A percentile compares a stretch with the other conserved stretches of the same genome.
Conservation (phyloP, 2,113 vertebrate genomes). For the Hyla sarda region DNA sequence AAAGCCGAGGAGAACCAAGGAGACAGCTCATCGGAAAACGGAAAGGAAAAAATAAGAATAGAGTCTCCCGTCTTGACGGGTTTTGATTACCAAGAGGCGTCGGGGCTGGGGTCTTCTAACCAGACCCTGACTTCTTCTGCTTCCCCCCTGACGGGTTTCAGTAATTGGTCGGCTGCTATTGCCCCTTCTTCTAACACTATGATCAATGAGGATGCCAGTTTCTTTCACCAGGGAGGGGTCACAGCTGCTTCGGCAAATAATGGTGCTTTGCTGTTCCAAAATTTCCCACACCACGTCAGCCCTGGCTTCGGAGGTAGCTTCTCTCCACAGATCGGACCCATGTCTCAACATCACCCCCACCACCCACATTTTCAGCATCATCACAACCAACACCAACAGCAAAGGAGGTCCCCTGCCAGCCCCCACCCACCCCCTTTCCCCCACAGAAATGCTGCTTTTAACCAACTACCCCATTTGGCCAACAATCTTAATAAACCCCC, state of each 20-base stretch:
- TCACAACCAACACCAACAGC: slow-evolving; percentile 97
- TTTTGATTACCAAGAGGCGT: slow-evolving; percentile 95
- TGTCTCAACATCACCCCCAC: slow-evolving; percentile 95
- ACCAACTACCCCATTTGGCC: slow-evolving; percentile 93
- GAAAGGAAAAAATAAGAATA: slow-evolving; percentile 88
- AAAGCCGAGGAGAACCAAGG: slow-evolving; percentile 86
- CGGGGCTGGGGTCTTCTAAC: slow-evolving; percentile 88
- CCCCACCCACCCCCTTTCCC: slow-evolving; percentile 93
- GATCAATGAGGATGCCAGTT: slow-evolving; percentile 95
- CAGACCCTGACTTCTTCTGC: slow-evolving; percentile 91
- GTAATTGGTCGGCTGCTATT: slow-evolving; percentile 97
- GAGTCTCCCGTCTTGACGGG: slow-evolving; percentile 93
- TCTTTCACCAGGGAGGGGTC: slow-evolving; percentile 90
- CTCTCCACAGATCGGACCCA: slow-evolving; percentile 94
- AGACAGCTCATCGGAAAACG: slow-evolving; percentile 87
- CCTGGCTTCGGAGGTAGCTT: slow-evolving; percentile 96
- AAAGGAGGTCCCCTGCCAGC: slow-evolving; percentile 91
- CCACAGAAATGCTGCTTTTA: slow-evolving; percentile 94
- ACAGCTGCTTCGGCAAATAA: slow-evolving; percentile 90
- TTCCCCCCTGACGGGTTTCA: slow-evolving; percentile 94
- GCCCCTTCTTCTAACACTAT: slow-evolving; percentile 92
- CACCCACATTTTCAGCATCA: slow-evolving; percentile 96
- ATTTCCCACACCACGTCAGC: slow-evolving; percentile 96
- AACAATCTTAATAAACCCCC: slow-evolving; percentile 94
- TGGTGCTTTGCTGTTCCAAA: slow-evolving; percentile 95